Evolutionary conservation across 2,888 invertebrate genomes (phyloP), one percentile per base, ranked within the genome.

Genomic region (Pseudolycoriella hygida): DNA sequence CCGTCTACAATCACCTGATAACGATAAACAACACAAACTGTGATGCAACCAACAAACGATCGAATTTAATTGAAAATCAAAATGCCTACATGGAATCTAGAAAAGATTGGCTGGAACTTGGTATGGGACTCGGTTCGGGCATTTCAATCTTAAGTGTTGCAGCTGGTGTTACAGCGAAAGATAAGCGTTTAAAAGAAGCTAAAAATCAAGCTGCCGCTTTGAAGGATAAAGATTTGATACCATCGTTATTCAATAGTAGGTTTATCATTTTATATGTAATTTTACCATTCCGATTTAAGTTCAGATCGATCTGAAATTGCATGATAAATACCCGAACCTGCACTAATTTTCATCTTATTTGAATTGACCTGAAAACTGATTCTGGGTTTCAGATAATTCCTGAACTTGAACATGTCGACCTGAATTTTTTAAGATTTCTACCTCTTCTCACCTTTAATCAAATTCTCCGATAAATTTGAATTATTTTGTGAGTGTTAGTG

Each of bases 161-260:
- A 10, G 88, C 89, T 42, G 87, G 83, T 43, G 80, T 83, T 49
- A 83, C 84, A 15, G 88, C 88, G 44, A 88, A 89, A 66, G 89
- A 89, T 63, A 89, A 89, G 62, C 73, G 89, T 40, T 77, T 81
- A 50, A 89, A 88, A 61, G 86, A 86, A 66, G 77, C 79, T 43
- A 78, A 84, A 64, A 79, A 85, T 61, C 69, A 73, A 52, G 60
- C 60, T 6, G 62, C 61, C 6, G 53, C 55, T 3, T 57, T 53
- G 11, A 62, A 61, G 45, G 57, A 57, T 17, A 50, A 47, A 41
- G 48, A 49, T 17, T 37, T 48, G 8, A 42, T 37, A 12, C 25
- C 39, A 32, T 31, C 43, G 31, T 43, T 18, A 4, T 14, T 10
- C 30, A 31, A 19, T 10, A 15, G 15, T 42, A 14, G 14, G 14